Evolutionary conservation across 2,113 vertebrate genomes (phyloP).

Genomic region (Ictalurus punctatus): DNA sequence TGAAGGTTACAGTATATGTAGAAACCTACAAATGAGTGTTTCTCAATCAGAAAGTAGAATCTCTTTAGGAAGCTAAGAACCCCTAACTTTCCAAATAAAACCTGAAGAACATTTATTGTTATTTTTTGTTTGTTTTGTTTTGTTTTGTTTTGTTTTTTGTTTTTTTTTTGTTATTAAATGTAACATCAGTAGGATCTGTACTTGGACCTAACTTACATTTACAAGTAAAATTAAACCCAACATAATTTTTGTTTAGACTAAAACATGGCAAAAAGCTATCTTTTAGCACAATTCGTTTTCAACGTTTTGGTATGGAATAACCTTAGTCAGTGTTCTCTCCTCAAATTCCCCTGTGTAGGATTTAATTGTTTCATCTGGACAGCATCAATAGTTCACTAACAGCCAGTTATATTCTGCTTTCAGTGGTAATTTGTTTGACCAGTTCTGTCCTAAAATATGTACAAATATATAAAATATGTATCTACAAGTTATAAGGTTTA

Average conservation of each 20-base stretch:
- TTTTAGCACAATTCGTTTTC: neutral
- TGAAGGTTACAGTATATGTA: neutral
- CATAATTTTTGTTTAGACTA: neutral
- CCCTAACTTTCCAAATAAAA: neutral
- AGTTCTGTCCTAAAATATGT: neutral
- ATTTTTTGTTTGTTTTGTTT: neutral
- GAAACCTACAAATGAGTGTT: neutral
- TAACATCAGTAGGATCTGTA: neutral
- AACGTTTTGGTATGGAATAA: neutral
- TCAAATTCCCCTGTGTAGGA: neutral
- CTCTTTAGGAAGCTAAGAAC: neutral
- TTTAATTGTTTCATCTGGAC: neutral
- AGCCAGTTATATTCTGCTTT: constrained; percentile 1
- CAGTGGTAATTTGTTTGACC: neutral
- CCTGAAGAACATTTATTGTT: neutral
- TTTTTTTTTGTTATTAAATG: neutral
- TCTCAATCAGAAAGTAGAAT: neutral
- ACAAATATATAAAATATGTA: neutral
- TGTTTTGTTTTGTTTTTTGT: neutral
- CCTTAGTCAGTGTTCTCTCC: neutral
- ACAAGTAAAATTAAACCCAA: neutral
- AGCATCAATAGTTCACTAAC: neutral
- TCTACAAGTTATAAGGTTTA: neutral
- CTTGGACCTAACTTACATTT: neutral
- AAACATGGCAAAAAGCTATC: neutral